A percentile compares a stretch with the other conserved stretches of the same genome.
Conservation (phyloP, 2,888 invertebrate genomes). For the Leptodirus hochenwartii region DNA sequence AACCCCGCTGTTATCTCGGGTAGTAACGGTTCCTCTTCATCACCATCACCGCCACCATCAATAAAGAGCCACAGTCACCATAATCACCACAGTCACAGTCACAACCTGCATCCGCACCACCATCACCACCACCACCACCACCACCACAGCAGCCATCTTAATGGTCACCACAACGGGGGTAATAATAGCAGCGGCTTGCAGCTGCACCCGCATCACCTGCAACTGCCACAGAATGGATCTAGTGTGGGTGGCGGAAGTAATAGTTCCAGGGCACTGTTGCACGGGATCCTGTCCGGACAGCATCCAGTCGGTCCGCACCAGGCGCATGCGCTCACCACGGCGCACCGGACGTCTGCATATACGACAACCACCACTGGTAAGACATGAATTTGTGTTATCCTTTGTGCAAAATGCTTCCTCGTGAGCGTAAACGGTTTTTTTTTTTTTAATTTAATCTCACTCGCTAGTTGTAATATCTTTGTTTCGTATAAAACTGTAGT, state of each 20-base stretch:
- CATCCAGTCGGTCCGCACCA: conserved; percentile 27
- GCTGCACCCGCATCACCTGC: not conserved
- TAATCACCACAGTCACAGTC: conserved; percentile 5
- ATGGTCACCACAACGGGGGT: conserved; percentile 1
- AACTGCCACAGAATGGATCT: too few species aligned
- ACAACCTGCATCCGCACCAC: conserved; percentile 10
- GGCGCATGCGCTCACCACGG: conserved; percentile 23
- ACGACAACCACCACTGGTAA: conserved; percentile 30
- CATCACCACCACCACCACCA: conserved; percentile 2
- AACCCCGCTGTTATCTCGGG: too few species aligned
- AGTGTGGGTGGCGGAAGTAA: conserved; percentile 14
- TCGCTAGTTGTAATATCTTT: too few species aligned
- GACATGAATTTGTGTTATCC: not conserved
- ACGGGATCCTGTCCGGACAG: conserved; percentile 44
- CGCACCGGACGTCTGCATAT: conserved; percentile 42
- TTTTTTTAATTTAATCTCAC: not conserved
- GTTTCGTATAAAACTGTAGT: too few species aligned
- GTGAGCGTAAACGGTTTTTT: conserved; percentile 9
- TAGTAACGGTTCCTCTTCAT: too few species aligned
- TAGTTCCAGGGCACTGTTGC: conserved; percentile 32
- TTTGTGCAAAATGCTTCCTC: not conserved
- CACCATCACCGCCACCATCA: conserved; percentile 17
- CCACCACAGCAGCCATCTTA: not conserved
- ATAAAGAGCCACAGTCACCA: conserved; percentile 12
- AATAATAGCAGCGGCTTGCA: not conserved